A percentile compares a stretch with the other conserved stretches of the same genome.
Evolutionary conservation across 2,888 invertebrate genomes (phyloP).

Genomic region (Limnephilus lunatus): DNA sequence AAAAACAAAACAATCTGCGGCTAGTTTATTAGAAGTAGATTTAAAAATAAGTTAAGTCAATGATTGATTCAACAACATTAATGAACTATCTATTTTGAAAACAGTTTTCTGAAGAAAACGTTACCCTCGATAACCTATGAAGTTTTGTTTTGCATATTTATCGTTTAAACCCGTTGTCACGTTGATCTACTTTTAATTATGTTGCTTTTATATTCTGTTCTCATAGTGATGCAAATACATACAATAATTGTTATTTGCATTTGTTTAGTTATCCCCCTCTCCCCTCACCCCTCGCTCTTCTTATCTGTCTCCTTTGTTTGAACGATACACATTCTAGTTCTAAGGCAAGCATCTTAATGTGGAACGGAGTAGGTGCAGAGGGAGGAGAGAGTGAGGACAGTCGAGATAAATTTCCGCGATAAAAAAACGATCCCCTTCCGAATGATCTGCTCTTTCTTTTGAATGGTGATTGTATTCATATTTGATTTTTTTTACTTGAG

Average conservation of each 20-base stretch:
- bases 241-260: not conserved
- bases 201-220: not conserved
- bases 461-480: not conserved
- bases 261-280: not conserved
- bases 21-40: too few relatives aligned
- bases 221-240: not conserved
- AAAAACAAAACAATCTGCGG: too few relatives aligned
- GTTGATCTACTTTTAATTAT: not conserved
- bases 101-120: not conserved
- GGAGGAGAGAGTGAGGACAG: not conserved
- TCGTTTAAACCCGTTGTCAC: not conserved
- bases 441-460: slow-evolving; percentile 9
- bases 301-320: slow-evolving; percentile 12
- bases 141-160: not conserved
- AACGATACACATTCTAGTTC: slow-evolving; percentile 28
- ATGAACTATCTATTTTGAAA: too few relatives aligned
- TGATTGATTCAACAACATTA: too few relatives aligned
- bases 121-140: not conserved
- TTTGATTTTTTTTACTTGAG: not conserved
- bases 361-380: not conserved
- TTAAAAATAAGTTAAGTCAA: too few relatives aligned
- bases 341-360: slow-evolving; percentile 13
- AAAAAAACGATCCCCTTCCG: not conserved
- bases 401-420: slow-evolving; percentile 33
- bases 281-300: not conserved